Percentiles rank a stretch among this genome's conserved stretches.
phyloP scores from a whole-genome alignment of 2,113 vertebrate species.

The Gorsachius goisagi region DNA sequence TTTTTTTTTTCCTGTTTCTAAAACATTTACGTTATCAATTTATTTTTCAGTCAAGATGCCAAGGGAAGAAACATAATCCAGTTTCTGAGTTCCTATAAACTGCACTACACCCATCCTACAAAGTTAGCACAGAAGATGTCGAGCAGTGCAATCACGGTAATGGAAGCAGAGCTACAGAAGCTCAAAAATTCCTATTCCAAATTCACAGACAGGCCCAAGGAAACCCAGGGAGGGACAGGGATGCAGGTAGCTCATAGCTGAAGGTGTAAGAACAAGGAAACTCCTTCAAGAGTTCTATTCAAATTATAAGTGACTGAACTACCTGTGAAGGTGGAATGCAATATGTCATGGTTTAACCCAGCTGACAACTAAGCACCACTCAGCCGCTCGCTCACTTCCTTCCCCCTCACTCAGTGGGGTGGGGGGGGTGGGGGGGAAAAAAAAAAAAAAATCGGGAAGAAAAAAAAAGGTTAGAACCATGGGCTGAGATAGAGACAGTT shows the following conservation, averaged over 20 bases:
- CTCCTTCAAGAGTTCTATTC: neutral
- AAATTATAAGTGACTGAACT: neutral
- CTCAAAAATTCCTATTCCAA: neutral
- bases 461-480: too few relatives aligned
- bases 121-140: accelerated
- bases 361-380: too few relatives aligned
- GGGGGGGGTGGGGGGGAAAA: too few relatives aligned
- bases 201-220: neutral
- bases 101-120: neutral
- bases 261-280: neutral
- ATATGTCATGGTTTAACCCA: too few relatives aligned
- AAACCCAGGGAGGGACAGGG: neutral
- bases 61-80: neutral
- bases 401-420: too few relatives aligned
- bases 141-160: accelerated
- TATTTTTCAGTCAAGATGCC: neutral
- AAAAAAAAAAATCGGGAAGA: too few relatives aligned
- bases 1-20: accelerated
- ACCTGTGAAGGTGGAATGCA: accelerated
- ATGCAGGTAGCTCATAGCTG: neutral
- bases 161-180: neutral
- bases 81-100: neutral
- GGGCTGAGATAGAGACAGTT: too few relatives aligned
- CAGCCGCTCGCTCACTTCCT: too few relatives aligned
- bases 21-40: neutral